phyloP scores from a whole-genome alignment of 2,113 vertebrate genomes.

The Dromas ardeola region DNA sequence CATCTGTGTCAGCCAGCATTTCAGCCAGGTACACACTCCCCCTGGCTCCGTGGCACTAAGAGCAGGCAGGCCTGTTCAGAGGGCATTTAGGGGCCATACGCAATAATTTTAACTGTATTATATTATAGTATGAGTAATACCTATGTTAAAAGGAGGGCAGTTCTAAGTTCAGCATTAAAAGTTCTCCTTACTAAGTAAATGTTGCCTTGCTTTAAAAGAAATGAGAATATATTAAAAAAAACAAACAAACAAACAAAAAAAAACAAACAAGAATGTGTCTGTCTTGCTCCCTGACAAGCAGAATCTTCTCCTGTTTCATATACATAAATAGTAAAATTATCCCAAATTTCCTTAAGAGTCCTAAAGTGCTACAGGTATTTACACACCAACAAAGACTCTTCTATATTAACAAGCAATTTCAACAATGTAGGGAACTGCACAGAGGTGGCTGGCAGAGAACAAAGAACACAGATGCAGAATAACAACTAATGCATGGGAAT shows the following conservation, averaged over 20 bases:
- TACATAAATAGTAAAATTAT: not conserved
- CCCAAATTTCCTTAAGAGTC: not conserved
- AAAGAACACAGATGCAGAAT: conserved; percentile 19
- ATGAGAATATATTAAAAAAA: not conserved
- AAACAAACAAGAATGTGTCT: not conserved
- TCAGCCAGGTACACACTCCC: not conserved
- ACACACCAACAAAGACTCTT: not conserved
- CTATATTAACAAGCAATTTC: not conserved
- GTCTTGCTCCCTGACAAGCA: not conserved
- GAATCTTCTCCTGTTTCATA: not conserved
- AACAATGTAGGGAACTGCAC: not conserved
- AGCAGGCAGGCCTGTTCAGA: not conserved
- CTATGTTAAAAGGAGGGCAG: not conserved
- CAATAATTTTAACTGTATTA: not conserved
- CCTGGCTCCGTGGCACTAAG: not conserved
- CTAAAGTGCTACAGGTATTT: conserved; percentile 2
- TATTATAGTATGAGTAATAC: not conserved
- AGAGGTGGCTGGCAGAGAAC: not conserved
- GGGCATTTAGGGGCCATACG: not conserved
- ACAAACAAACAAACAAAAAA: too few relatives aligned
- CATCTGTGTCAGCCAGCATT: not conserved
- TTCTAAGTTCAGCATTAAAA: not conserved
- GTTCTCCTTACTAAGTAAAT: not conserved
- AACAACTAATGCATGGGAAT: not conserved
- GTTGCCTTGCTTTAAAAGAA: not conserved